Base-by-base conservation (phyloP, 1,140 invertebrate species). In the Lepidotrigona ventralis region DNA sequence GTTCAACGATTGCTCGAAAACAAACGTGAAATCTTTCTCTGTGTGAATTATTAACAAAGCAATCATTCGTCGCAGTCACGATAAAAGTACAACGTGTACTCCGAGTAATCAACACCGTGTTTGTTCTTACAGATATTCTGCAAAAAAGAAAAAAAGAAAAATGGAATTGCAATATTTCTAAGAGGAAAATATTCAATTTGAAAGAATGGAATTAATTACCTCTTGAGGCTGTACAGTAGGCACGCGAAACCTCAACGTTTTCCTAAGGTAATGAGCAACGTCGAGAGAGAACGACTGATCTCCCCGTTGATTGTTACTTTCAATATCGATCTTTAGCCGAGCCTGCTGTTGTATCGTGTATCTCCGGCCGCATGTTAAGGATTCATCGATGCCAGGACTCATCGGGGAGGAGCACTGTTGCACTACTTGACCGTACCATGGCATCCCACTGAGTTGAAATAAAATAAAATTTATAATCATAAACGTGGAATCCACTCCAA, bases 71-170 rank as follows among this genome's bases (percentile, higher is more conserved):
- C 91, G 81, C 93, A 94, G 80, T 93, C 93, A 58, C 93, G 90
- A 84, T 94, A 93, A 80, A 94, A 94, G 75, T 93, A 89, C 70
- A 94, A 81, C 17, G 91, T 92, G 68, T 92, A 94, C 85, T 94
- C 93, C 72, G 92, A 83, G 79, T 93, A 94, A 81, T 94, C 92
- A 53, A 91, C 91, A 11, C 88, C 91, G 69, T 93, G 92, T 68
- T 89, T 91, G 69, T 91, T 93, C 73, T 92, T 93, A 79, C 93
- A 94, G 73, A 93, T 92, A 86, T 93, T 92, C 92, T 94, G 88
- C 51, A 88, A 92, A 70, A 9, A 2, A 12, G 2, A 78, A 68
- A 75, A 69, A 26, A 68, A 76, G 69, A 21, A 60, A 14, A 56
- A 70, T 71, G 8, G 58, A 39, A 63, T 0, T 58, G 11, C 26